phyloP scores from a whole-genome alignment of 2,888 invertebrate species.

The Andrena bucephala region DNA sequence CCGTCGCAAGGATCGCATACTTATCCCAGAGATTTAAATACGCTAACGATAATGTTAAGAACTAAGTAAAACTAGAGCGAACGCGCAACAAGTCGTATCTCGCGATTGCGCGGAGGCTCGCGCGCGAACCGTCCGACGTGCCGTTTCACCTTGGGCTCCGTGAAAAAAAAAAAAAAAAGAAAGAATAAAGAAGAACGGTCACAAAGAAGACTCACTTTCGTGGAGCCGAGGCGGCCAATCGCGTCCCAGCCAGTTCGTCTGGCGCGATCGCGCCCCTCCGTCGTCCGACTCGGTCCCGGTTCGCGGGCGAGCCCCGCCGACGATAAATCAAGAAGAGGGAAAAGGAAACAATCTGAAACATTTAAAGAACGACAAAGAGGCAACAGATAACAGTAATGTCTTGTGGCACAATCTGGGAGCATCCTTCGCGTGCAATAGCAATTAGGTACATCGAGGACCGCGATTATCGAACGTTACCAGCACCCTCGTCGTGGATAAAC shows the following conservation, averaged over 20 bases:
- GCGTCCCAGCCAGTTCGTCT: not conserved
- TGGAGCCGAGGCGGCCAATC: not conserved
- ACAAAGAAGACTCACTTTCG: no score
- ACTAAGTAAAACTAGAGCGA: slow-evolving; percentile 71
- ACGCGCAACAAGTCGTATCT: slow-evolving; percentile 71
- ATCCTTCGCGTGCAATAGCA: slow-evolving; percentile 70
- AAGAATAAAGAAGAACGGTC: no score
- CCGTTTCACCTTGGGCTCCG: not conserved
- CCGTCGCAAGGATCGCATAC: slow-evolving; percentile 56
- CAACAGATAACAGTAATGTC: slow-evolving; percentile 80
- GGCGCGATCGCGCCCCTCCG: not conserved
- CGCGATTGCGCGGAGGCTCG: slow-evolving; percentile 41
- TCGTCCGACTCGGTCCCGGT: not conserved
- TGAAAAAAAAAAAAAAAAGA: no score
- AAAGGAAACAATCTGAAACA: slow-evolving; percentile 55
- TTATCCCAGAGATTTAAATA: slow-evolving; percentile 57
- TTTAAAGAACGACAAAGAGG: slow-evolving; percentile 72
- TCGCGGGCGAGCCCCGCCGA: slow-evolving; percentile 41
- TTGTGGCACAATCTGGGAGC: slow-evolving; percentile 78
- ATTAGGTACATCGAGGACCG: slow-evolving; percentile 72
- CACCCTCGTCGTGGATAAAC: slow-evolving; percentile 45
- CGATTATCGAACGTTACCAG: slow-evolving; percentile 55
- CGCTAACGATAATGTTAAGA: slow-evolving; percentile 61
- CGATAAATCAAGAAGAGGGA: slow-evolving; percentile 30
- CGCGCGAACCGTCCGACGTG: slow-evolving; percentile 39